Base-by-base conservation (phyloP, 2,888 invertebrate genomes). In the Oscheius sp. region DNA sequence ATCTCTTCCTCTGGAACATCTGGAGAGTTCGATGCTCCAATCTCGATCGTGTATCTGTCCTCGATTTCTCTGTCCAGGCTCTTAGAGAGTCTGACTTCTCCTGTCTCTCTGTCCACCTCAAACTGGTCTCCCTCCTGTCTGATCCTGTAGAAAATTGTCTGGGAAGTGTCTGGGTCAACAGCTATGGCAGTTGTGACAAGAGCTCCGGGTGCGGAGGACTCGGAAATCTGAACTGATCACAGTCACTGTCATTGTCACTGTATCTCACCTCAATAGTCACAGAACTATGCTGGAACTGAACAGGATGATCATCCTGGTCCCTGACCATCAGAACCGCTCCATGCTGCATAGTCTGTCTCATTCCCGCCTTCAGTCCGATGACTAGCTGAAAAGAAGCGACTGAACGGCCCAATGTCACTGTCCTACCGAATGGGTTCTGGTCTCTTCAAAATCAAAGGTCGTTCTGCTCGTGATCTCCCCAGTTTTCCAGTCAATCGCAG, bases 361-460 rank as follows among this genome's bases (percentile, higher is more conserved):
- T 29, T 2, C 71, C 71, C n/a, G 71, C 71, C n/a, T 50, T 48
- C n/a, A 72, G 32, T n/a, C 60, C 71, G 2, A 63, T 42, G 4
- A 63, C 57, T n/a, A 73, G 48, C 73, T 65, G 33, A 33, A 73
- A 53, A 33, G 2, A 10, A 9, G 21, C 13, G 2, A 2, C 21
- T 21, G 53, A 29, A 21, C 42, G 7, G 42, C 42, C 35, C 21
- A 47, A 21, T 11, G 11, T 33, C 2, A 33, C 7, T 4, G 7
- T 11, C 57, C 76, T 1, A 79, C 58, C 55, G 75, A 4, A 62
- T 78, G 74, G 32, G 58, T 73, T 13, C 74, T 72, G 3, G 10
- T 42, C n/a, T 75, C 76, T 55, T 81, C 79, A 50, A 62, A 78
- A 50, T 81, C 81, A 29, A 81, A 79, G 32, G 70, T 74, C 47